Conservation (phyloP, 2,113 vertebrate species). For the Lagenorhynchus albirostris region DNA sequence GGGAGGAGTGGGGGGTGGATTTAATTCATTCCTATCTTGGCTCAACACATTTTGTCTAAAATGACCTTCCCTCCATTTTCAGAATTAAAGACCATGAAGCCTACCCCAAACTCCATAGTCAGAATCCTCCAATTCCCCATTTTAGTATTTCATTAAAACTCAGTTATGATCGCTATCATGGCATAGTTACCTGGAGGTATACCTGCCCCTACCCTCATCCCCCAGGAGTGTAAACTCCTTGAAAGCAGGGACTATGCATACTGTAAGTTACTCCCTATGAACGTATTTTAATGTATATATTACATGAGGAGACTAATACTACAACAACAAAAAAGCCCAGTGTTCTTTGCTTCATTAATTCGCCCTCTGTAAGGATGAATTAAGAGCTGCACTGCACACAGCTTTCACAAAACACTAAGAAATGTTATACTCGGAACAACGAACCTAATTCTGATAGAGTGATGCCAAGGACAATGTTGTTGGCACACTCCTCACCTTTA, state of each 20-base stretch:
- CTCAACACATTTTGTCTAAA: neutral
- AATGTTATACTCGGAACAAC: neutral
- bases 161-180: neutral
- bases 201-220: neutral
- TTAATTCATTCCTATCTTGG: neutral
- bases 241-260: neutral
- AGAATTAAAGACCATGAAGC: neutral
- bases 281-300: neutral
- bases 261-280: neutral
- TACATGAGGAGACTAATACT: neutral
- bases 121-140: constrained; percentile 21
- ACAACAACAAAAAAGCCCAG: neutral
- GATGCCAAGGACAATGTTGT: neutral
- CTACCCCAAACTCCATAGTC: neutral
- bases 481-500: neutral
- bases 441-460: neutral
- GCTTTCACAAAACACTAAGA: constrained; percentile 28
- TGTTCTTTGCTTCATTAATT: constrained; percentile 13
- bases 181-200: neutral
- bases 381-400: neutral
- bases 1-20: too few relatives aligned
- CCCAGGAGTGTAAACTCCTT: neutral
- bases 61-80: neutral
- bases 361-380: neutral
- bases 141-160: constrained; percentile 27